Percentiles rank a stretch among this genome's conserved stretches.
Evolutionary conservation across 2,888 invertebrate species (phyloP).

Genomic region (Brachyptera putata): DNA sequence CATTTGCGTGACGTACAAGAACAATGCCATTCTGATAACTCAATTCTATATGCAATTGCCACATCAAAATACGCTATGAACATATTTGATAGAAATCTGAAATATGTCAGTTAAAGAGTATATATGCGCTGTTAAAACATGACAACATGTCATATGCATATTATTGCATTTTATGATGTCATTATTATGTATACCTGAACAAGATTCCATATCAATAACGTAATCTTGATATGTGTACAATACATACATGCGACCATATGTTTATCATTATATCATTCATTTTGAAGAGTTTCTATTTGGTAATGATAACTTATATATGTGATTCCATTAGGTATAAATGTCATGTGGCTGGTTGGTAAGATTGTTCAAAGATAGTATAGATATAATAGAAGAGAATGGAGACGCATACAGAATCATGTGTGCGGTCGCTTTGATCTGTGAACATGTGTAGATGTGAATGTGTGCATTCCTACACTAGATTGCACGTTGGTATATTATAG

Average conservation of each 20-base stretch:
- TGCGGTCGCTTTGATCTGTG: constrained; percentile 10
- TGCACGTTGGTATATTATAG: neutral
- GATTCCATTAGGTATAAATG: neutral
- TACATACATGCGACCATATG: too few relatives aligned
- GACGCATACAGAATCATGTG: constrained; percentile 14
- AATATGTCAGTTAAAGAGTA: too few relatives aligned
- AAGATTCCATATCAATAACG: too few relatives aligned
- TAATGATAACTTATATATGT: neutral
- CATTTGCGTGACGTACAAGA: too few relatives aligned
- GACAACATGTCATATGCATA: neutral
- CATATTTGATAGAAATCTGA: too few relatives aligned
- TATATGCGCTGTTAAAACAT: too few relatives aligned
- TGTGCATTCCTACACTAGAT: constrained; percentile 6
- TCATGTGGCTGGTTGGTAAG: neutral
- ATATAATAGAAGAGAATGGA: neutral
- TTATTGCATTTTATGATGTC: neutral
- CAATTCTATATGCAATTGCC: too few relatives aligned
- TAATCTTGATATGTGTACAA: too few relatives aligned
- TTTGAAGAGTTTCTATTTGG: constrained; percentile 1
- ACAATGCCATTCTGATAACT: too few relatives aligned
- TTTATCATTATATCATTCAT: too few relatives aligned
- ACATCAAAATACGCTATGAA: too few relatives aligned
- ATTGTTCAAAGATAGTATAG: constrained; percentile 8
- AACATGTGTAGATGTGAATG: too few relatives aligned
- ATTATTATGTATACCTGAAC: neutral